Evolutionary conservation across 2,888 invertebrate genomes (phyloP).

Genomic region (Brachypalpus laphriformis): DNA sequence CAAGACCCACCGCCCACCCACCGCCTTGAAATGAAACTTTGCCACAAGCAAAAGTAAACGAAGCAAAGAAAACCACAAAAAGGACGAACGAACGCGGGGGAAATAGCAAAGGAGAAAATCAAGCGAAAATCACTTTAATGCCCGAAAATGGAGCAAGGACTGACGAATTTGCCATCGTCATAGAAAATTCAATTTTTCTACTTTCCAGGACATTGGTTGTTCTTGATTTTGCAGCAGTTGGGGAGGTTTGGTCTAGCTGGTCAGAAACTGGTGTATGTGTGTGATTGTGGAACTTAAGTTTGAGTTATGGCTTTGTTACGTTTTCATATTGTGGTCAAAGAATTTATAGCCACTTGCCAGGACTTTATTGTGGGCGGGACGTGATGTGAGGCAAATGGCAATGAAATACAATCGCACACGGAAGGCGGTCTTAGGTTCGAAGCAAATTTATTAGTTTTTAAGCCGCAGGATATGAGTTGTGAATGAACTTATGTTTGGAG

Average conservation of each 20-base stretch:
- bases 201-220: constrained; percentile 43
- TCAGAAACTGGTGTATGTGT: neutral
- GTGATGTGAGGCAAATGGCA: neutral
- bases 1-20: neutral
- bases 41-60: constrained; percentile 48
- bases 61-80: constrained; percentile 45
- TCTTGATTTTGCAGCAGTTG: too few species aligned
- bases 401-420: too few species aligned
- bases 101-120: constrained; percentile 16
- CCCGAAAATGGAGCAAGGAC: constrained; percentile 18
- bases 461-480: neutral
- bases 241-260: too few species aligned
- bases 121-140: constrained; percentile 55
- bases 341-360: constrained; percentile 35
- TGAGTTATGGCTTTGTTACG: constrained; percentile 56
- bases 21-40: constrained; percentile 33
- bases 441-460: too few species aligned
- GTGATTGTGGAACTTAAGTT: constrained; percentile 8
- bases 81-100: neutral
- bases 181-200: constrained; percentile 45
- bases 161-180: constrained; percentile 33
- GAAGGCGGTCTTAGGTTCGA: too few species aligned
- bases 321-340: constrained; percentile 50
- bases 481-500: neutral
- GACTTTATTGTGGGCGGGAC: neutral